Evolutionary conservation across 2,888 invertebrate genomes (phyloP).

Genomic region (Rhyacophila evoluta): DNA sequence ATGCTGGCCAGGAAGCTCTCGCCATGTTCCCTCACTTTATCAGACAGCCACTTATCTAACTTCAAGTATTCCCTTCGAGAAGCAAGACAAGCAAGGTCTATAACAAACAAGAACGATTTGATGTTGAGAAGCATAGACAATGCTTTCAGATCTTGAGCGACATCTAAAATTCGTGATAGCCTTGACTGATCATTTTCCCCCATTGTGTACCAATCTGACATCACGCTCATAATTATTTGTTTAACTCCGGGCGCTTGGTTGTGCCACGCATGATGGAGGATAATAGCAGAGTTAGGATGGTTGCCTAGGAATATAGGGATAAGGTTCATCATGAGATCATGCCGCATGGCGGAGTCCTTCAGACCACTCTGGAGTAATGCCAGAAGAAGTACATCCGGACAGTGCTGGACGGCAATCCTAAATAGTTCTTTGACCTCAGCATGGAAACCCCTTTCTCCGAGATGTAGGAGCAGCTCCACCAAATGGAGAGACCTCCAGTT

Average conservation of each 20-base stretch:
- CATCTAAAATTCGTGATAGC: slow-evolving; percentile 93
- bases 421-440: slow-evolving; percentile 88
- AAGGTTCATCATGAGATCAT: slow-evolving; percentile 87
- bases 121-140: slow-evolving; percentile 91
- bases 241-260: slow-evolving; percentile 80
- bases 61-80: slow-evolving; percentile 97
- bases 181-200: slow-evolving; percentile 95
- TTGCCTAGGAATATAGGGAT: slow-evolving; percentile 95
- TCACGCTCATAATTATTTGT: slow-evolving; percentile 92
- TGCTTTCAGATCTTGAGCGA: slow-evolving; percentile 95
- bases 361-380: slow-evolving; percentile 90
- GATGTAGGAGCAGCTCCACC: slow-evolving; percentile 86
- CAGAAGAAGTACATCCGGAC: slow-evolving; percentile 93
- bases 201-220: slow-evolving; percentile 97
- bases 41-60: slow-evolving; percentile 97
- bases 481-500: slow-evolving; percentile 95
- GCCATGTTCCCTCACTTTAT: slow-evolving; percentile 96
- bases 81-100: slow-evolving; percentile 97
- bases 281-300: slow-evolving; percentile 97
- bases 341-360: slow-evolving; percentile 81
- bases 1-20: slow-evolving; percentile 89
- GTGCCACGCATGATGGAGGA: slow-evolving; percentile 97
- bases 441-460: slow-evolving; percentile 90
- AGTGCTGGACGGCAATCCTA: slow-evolving; percentile 91
- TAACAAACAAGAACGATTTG: slow-evolving; percentile 94